phyloP scores from a whole-genome alignment of 2,113 vertebrate genomes.

The Mormyrus lacerda region DNA sequence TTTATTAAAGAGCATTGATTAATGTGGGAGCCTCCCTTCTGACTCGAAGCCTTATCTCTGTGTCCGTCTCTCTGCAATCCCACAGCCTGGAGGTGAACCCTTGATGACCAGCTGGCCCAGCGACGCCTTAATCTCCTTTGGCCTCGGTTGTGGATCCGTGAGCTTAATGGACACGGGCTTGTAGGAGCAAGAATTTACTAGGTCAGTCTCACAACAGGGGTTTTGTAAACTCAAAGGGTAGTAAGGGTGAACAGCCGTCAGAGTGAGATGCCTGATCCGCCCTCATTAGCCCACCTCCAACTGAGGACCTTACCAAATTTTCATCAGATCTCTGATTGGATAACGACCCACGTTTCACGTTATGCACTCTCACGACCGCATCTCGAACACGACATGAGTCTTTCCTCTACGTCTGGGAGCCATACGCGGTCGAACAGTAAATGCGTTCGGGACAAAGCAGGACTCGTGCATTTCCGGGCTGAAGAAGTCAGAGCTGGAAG shows the following conservation, averaged over 20 bases:
- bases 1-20: conserved; percentile 8
- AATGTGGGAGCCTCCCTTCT: background rate
- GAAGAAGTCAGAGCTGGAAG: background rate
- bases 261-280: background rate
- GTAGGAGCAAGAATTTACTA: conserved; percentile 48
- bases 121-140: background rate
- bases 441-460: background rate
- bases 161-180: conserved; percentile 35
- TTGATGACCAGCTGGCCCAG: conserved; percentile 11
- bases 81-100: background rate
- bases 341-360: background rate
- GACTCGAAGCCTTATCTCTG: background rate
- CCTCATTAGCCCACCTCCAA: background rate
- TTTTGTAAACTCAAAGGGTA: conserved; percentile 28
- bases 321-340: background rate
- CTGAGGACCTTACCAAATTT: background rate
- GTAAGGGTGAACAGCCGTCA: background rate
- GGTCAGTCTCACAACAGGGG: conserved; percentile 32
- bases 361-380: background rate
- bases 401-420: background rate
- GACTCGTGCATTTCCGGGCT: background rate
- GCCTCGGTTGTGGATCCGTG: conserved; percentile 3
- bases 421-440: background rate
- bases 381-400: background rate
- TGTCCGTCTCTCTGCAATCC: background rate